Evolutionary conservation across 2,113 vertebrate species (phyloP).

Genomic region (Phaethornis superciliosus): DNA sequence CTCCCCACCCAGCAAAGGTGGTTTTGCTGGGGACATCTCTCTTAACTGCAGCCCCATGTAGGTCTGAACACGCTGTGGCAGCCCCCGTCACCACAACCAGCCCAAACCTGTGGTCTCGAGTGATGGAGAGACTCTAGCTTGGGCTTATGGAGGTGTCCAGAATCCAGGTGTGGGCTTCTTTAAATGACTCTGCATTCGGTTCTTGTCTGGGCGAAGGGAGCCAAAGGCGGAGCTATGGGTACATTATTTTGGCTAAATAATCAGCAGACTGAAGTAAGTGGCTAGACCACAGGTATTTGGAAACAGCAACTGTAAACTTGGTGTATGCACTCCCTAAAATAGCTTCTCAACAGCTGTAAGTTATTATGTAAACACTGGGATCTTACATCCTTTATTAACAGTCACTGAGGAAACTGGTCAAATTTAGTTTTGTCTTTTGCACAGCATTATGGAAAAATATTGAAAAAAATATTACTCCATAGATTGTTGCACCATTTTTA

Average conservation of each 20-base stretch:
- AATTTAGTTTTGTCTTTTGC: slow-evolving; percentile 49
- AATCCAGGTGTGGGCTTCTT: rapidly evolving
- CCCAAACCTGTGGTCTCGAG: background rate
- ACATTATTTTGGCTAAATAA: slow-evolving; percentile 50
- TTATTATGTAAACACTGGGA: slow-evolving; percentile 36
- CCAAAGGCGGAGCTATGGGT: background rate
- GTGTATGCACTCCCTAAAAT: slow-evolving; percentile 29
- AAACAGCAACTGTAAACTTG: slow-evolving; percentile 24
- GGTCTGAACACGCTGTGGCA: rapidly evolving
- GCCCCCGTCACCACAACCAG: rapidly evolving
- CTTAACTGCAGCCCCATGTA: too few relatives aligned
- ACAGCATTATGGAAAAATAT: slow-evolving; percentile 13
- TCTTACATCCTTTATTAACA: slow-evolving; percentile 39
- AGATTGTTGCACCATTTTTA: background rate
- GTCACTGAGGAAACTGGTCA: slow-evolving; percentile 14
- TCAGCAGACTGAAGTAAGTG: slow-evolving; percentile 35
- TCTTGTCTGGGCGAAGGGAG: background rate
- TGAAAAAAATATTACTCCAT: background rate
- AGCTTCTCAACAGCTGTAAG: slow-evolving; percentile 36
- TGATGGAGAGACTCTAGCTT: rapidly evolving
- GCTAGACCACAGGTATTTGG: slow-evolving; percentile 46
- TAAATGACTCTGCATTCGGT: background rate
- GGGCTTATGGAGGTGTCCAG: background rate
- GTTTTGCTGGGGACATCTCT: background rate
- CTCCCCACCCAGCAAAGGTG: background rate